Evolutionary conservation across 2,113 vertebrate species (phyloP), one percentile per base, ranked within the genome.

Genomic region (Channa maculata): DNA sequence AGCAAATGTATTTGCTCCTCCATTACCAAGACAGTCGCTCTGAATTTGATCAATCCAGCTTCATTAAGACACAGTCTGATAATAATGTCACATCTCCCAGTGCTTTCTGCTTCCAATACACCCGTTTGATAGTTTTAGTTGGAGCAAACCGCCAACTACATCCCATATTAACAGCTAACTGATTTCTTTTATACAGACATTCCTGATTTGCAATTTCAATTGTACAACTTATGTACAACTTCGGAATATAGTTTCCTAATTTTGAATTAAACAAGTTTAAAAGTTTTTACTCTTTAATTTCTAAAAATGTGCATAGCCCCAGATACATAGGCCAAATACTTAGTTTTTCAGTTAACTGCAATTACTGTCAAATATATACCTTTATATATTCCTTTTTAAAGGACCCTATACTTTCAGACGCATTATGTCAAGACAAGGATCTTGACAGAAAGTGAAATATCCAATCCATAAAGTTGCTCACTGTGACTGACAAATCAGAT

Each of bases 11-110:
- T 79, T 2, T 76, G 78, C 74, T 67, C 59, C 66, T 71, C 74
- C 79, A 77, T 86, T 71, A 89, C 65, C 50, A 51, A 62, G 51
- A 54, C 71, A 49, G 71, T 55, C 44, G 48, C 57, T 84, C 61
- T 60, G 74, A 75, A 53, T 70, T 34, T 13, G 77, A 77, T 81
- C 67, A 64, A 14, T 73, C 70, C 75, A 63, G 73, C 63, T 48
- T 65, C 75, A 61, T 13, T 61, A 24, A 53, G 37, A 72, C 37
- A 12, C 55, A 36, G 46, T 8, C 38, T 10, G 54, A 66, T 11
- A 13, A 50, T 6, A 3, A 49, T 5, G 14, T 53, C 53, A 57
- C 66, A 73, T 73, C 74, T 34, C 51, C 64, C 57, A 52, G 45
- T 39, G 39, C 2, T 59, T 67, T n/a, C 24, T n/a, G 7, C 34